Evolutionary conservation across 2,113 vertebrate species (phyloP).

Genomic region (Heterocephalus glaber): DNA sequence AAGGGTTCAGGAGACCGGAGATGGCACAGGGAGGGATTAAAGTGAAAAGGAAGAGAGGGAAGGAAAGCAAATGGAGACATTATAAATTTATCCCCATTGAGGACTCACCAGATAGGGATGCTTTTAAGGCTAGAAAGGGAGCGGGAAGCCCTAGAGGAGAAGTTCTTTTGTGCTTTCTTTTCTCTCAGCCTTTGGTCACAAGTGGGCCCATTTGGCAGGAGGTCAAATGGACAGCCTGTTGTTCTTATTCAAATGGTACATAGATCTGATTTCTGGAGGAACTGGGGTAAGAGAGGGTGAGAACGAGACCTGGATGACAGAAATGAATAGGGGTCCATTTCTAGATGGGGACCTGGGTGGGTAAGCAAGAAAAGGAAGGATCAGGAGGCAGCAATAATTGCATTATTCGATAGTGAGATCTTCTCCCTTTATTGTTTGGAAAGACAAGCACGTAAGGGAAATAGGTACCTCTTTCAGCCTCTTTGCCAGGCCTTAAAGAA

Average conservation of each 20-base stretch:
- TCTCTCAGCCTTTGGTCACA: neutral
- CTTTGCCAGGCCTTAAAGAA: neutral
- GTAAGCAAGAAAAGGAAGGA: neutral
- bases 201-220: neutral
- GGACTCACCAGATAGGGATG: neutral
- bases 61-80: neutral
- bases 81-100: neutral
- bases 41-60: neutral
- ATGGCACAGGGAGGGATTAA: neutral
- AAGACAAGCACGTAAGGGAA: neutral
- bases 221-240: neutral
- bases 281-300: neutral
- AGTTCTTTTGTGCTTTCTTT: neutral
- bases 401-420: neutral
- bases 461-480: neutral
- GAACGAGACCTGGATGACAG: neutral
- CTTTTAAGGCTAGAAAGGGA: neutral
- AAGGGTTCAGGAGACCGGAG: neutral
- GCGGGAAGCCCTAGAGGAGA: neutral
- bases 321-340: neutral
- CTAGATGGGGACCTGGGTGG: neutral
- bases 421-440: neutral
- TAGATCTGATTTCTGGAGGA: neutral
- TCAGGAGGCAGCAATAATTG: neutral
- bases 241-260: neutral